Percentiles rank a stretch among this genome's conserved stretches.
These are phyloP conservation scores for Ictidomys tridecemlineatus DNA, from an alignment of 2,113 vertebrate genomes.

Conservation along the genomic window DNA sequence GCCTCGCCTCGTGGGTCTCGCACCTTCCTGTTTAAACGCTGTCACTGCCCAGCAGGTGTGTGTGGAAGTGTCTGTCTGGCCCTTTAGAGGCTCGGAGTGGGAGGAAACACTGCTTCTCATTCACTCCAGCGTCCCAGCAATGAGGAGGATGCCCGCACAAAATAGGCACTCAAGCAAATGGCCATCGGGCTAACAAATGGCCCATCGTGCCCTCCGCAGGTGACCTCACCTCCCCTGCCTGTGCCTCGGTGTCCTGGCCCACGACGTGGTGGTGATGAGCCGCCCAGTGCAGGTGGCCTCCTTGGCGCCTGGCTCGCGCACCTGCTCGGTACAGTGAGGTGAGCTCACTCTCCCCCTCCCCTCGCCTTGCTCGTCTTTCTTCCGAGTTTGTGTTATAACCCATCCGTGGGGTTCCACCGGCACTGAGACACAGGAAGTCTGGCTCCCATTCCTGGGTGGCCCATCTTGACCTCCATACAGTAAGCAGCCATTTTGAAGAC, in stretches of 20 bases:
- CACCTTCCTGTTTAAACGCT: too few species aligned
- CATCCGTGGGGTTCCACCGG: background rate
- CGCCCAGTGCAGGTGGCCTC: accelerated
- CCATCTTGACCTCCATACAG: background rate
- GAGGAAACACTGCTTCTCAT: background rate
- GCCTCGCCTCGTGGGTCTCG: background rate
- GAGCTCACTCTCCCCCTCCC: background rate
- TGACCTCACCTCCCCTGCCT: background rate
- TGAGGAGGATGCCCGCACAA: background rate
- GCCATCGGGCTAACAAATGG: background rate
- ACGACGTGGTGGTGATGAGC: accelerated
- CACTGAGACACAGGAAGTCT: background rate
- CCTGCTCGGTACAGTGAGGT: background rate
- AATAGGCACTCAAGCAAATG: background rate
- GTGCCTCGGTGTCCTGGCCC: background rate
- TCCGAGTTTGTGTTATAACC: background rate
- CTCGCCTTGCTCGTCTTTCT: background rate
- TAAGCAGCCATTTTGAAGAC: background rate
- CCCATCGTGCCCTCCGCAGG: background rate
- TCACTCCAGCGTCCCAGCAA: background rate
- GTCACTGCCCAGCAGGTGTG: background rate
- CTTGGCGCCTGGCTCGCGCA: background rate
- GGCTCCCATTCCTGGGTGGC: too few species aligned
- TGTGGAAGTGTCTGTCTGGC: background rate
- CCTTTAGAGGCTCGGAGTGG: background rate